Conservation (phyloP, 2,797 vertebrate species). For the Rhinella marina region DNA sequence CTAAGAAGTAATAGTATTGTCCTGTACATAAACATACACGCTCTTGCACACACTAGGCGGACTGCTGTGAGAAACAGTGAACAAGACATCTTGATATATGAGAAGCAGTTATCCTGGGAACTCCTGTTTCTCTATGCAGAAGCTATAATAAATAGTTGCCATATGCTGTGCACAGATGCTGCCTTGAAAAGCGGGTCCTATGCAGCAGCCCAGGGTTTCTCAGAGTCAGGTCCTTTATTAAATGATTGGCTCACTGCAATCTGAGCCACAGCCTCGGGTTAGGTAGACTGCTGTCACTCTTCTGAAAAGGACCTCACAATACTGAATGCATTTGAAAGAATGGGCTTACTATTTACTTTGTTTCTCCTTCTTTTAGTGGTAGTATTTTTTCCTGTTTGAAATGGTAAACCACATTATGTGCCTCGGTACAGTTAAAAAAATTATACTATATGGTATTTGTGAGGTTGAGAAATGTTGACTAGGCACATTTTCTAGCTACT, state of each 20-base stretch:
- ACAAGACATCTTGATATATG: conserved; percentile 75
- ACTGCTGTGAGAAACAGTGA: conserved; percentile 76
- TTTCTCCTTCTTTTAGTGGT: conserved; percentile 51
- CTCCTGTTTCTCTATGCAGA: conserved; percentile 76
- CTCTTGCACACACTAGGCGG: conserved; percentile 71
- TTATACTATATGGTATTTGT: background rate
- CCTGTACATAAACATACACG: conserved; percentile 56
- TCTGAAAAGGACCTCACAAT: conserved; percentile 46
- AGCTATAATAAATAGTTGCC: conserved; percentile 79
- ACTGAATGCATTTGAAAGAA: conserved; percentile 38
- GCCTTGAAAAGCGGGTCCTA: conserved; percentile 72
- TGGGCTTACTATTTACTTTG: conserved; percentile 54
- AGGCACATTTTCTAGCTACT: background rate
- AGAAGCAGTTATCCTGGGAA: conserved; percentile 78
- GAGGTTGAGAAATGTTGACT: background rate
- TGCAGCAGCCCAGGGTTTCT: conserved; percentile 69
- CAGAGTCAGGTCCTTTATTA: conserved; percentile 68
- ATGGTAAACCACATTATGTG: conserved; percentile 41
- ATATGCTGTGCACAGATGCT: conserved; percentile 80
- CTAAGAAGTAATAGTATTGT: conserved; percentile 73
- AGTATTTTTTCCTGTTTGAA: conserved; percentile 51
- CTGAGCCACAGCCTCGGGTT: conserved; percentile 65
- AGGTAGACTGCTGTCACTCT: conserved; percentile 61
- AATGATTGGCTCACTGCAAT: conserved; percentile 64
- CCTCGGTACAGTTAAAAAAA: conserved; percentile 17